Base-by-base conservation (phyloP, 2,888 invertebrate species). In the Euplagia quadripunctaria region DNA sequence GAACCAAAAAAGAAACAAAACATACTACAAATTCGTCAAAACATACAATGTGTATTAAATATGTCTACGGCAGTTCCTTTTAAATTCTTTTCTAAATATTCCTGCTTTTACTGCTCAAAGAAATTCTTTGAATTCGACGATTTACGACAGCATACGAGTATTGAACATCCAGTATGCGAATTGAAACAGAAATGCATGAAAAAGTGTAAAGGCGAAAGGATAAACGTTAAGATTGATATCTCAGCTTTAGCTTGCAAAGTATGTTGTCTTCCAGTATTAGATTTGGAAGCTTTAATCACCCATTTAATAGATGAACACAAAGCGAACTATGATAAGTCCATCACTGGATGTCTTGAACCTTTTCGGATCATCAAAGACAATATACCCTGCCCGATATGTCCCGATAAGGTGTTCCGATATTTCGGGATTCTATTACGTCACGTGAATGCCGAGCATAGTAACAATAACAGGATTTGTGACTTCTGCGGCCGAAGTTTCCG, bases 1-100 rank as follows among this genome's bases (percentile, higher is more conserved):
- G 85, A 88, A 74, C 90, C 88, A 12, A 87, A 79, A 73, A 92
- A 88, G 77, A 91, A 91, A 66, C 91, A 90, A 69, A 92, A 94
- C 46, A 82, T 93, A 0, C 55, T 82, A n/a, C 91, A 90, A 81
- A 93, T 95, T 14, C 82, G 95, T 20, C 87, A 91, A 73, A 95
- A 96, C 73, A 95, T 96, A 58, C 89, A 90, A 73, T 92, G 89
- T 70, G 92, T 96, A 1, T 79, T 95, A 0, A 95, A 95, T 76
- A 94, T 93, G 94, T 94, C 96, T 0, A 94, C 94, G 0, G 95
- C 94, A 0, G 79, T 92, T 5, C 95, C 95, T 0, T 96, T 96
- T 68, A 93, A 92, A 77, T 96, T 94, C 77, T 92, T 94, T 75
- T 89, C 92, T 0, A 93, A 91, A 74, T 95, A 87, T 70, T 89